Percentiles rank a stretch among this genome's conserved stretches.
These are phyloP conservation scores for Simalia tracyae DNA, from an alignment of 2,797 vertebrate genomes.

Conservation along the genomic window DNA sequence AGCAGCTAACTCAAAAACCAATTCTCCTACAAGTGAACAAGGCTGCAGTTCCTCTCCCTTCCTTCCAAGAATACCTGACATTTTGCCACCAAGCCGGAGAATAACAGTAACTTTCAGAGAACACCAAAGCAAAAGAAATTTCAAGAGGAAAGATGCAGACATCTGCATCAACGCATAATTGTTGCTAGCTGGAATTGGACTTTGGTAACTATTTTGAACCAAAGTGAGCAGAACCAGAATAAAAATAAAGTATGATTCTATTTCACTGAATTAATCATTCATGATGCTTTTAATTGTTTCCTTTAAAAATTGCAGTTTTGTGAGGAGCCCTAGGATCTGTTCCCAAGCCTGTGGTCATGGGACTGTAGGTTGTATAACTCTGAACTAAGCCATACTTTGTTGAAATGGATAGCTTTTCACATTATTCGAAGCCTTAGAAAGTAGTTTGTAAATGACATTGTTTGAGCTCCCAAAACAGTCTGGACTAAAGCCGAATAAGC, in stretches of 20 bases:
- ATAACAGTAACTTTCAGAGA: not conserved
- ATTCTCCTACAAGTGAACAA: not conserved
- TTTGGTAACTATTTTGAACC: not conserved
- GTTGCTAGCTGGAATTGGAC: not conserved
- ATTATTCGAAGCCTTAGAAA: too few relatives aligned
- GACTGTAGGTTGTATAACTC: too few relatives aligned
- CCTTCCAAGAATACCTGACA: not conserved
- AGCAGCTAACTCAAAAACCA: not conserved
- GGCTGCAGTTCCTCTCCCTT: not conserved
- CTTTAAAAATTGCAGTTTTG: too few relatives aligned
- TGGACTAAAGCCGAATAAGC: too few relatives aligned
- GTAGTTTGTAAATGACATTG: too few relatives aligned
- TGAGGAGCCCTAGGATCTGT: too few relatives aligned
- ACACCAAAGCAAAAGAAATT: not conserved
- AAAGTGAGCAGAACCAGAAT: not conserved
- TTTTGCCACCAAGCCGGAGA: not conserved
- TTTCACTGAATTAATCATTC: not conserved
- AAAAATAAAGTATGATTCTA: not conserved
- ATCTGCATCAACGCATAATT: not conserved
- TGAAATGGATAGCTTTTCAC: too few relatives aligned
- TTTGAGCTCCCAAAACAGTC: too few relatives aligned
- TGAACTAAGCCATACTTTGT: too few relatives aligned
- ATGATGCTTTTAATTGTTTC: too few relatives aligned
- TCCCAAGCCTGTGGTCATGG: too few relatives aligned
- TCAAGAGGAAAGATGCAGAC: not conserved